A percentile compares a stretch with the other conserved stretches of the same genome.
Evolutionary conservation across 2,113 vertebrate genomes (phyloP).

Genomic region (Haplotaxodon microlepis): DNA sequence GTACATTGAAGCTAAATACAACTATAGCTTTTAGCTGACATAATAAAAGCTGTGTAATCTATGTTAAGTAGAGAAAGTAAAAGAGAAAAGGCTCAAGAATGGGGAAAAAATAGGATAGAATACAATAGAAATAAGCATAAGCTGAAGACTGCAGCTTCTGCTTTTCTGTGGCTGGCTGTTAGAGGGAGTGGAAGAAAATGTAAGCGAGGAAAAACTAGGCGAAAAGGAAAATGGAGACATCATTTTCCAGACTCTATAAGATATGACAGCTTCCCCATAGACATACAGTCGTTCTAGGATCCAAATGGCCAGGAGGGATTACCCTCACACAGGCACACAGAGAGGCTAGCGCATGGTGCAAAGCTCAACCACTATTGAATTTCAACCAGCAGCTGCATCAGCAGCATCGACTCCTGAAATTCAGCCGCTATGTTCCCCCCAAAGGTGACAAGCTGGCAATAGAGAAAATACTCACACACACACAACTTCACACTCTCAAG

Average conservation of each 20-base stretch:
- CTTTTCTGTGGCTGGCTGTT: background rate
- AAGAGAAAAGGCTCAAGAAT: background rate
- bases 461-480: background rate
- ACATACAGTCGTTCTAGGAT: conserved; percentile 20
- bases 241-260: conserved; percentile 10
- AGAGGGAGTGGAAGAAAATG: background rate
- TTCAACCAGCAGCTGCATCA: conserved; percentile 54
- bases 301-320: conserved; percentile 54
- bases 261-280: conserved; percentile 4
- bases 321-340: conserved; percentile 30
- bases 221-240: background rate
- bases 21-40: background rate
- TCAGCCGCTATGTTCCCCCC: background rate
- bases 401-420: conserved; percentile 19
- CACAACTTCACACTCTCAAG: background rate
- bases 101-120: background rate
- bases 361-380: conserved; percentile 10
- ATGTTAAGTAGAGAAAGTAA: background rate
- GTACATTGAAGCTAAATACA: background rate
- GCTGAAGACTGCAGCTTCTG: background rate
- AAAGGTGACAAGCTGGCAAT: conserved; percentile 6
- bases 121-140: background rate
- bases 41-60: background rate
- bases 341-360: conserved; percentile 22
- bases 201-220: background rate